Evolutionary conservation across 2,888 invertebrate genomes (phyloP), one percentile per base, ranked within the genome.

Genomic region (Tipula unca): DNA sequence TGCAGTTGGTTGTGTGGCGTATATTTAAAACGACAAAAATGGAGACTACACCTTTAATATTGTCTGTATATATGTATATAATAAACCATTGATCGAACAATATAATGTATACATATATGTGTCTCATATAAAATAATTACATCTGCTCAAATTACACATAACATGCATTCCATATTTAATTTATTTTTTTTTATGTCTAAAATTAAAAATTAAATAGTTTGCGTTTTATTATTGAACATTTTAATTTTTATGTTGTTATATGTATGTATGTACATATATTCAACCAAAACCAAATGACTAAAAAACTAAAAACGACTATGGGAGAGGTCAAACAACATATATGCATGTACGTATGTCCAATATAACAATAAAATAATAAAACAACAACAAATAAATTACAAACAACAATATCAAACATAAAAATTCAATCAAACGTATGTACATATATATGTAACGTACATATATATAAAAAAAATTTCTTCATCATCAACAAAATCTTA

Each of bases 61-160:
- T n/a, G n/a, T n/a, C n/a, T n/a, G n/a, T n/a, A n/a, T n/a, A n/a
- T n/a, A n/a, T n/a, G n/a, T n/a, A n/a, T n/a, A n/a, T n/a, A n/a
- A n/a, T n/a, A n/a, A n/a, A n/a, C n/a, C n/a, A n/a, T n/a, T n/a
- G n/a, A n/a, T n/a, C n/a, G n/a, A n/a, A n/a, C n/a, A n/a, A n/a
- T n/a, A n/a, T n/a, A n/a, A n/a, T n/a, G n/a, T n/a, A n/a, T n/a
- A n/a, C n/a, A n/a, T n/a, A n/a, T n/a, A n/a, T 32, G 32, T 32
- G 32, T 32, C 32, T 6, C 32, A 1, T 69, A 25, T 25, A 25
- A 25, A 69, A 25, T 20, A 69, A 69, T 69, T 10, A 25, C 69
- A 69, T 69, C 69, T 69, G 69, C 69, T 69, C 69, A 69, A 69
- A 69, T 69, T 69, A 69, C 69, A 69, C 10, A n/a, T n/a, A n/a